Conservation (phyloP, 2,797 vertebrate species). For the Oryzias sinensis region DNA sequence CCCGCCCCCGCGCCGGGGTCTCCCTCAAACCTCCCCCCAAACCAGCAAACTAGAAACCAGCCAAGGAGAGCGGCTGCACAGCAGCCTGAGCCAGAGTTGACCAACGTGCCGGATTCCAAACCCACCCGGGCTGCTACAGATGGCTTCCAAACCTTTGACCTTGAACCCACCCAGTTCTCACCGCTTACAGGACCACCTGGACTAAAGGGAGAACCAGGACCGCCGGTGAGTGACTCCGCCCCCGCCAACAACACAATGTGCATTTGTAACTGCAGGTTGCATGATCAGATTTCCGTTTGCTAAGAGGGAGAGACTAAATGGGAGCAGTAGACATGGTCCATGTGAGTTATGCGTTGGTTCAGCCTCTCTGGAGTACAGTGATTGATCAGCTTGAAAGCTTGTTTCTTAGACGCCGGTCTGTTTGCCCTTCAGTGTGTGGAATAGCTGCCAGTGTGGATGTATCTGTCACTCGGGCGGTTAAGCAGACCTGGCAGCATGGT, state of each 20-base stretch:
- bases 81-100: conserved; percentile 60
- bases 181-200: conserved; percentile 83
- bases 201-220: conserved; percentile 90
- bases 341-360: conserved; percentile 6
- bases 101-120: conserved; percentile 59
- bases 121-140: conserved; percentile 75
- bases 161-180: conserved; percentile 85
- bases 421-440: conserved; percentile 23
- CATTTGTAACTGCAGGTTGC: background rate
- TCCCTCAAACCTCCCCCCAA: conserved; percentile 19
- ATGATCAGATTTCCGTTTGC: conserved; percentile 1
- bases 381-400: conserved; percentile 4
- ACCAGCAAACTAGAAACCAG: conserved; percentile 46
- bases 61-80: conserved; percentile 41
- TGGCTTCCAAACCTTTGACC: conserved; percentile 82
- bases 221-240: conserved; percentile 78
- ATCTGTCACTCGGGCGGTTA: conserved; percentile 21
- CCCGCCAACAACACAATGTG: conserved; percentile 1
- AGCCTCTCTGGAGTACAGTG: conserved; percentile 10
- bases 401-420: conserved; percentile 11
- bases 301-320: background rate
- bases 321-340: conserved; percentile 1
- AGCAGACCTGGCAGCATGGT: conserved; percentile 8
- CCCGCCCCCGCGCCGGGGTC: conserved; percentile 29
- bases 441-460: conserved; percentile 6